Evolutionary conservation across 2,113 vertebrate species (phyloP).

Genomic region (Typhlomys cinereus): DNA sequence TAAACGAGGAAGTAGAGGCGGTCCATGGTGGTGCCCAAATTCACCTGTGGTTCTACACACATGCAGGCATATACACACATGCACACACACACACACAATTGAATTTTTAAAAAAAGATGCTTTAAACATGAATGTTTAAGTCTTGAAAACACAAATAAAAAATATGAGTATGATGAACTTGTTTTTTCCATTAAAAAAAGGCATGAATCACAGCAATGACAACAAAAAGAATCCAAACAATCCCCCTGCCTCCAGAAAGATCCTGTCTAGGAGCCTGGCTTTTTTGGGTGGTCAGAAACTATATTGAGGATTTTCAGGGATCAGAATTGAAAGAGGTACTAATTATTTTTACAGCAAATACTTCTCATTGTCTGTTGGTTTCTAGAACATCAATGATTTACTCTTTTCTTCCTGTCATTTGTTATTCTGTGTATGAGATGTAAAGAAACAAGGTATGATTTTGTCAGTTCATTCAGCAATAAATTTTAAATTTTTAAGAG

Average conservation of each 20-base stretch:
- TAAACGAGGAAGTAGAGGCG: too few relatives aligned
- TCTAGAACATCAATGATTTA: slow-evolving; percentile 27
- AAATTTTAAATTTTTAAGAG: slow-evolving; percentile 8
- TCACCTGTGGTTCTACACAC: too few relatives aligned
- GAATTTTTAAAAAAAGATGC: too few relatives aligned
- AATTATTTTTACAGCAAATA: background rate
- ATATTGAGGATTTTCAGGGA: background rate
- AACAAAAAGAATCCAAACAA: slow-evolving; percentile 86
- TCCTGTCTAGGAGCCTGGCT: background rate
- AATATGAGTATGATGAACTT: slow-evolving; percentile 99
- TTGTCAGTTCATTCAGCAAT: slow-evolving; percentile 16
- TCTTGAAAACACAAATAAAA: slow-evolving; percentile 98
- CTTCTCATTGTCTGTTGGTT: background rate
- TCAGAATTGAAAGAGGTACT: background rate
- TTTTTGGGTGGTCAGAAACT: background rate
- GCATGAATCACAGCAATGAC: slow-evolving; percentile 93
- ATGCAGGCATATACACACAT: too few relatives aligned
- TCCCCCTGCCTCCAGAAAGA: slow-evolving; percentile 59
- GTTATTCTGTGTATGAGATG: background rate
- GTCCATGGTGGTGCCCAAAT: too few relatives aligned
- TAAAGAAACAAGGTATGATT: background rate
- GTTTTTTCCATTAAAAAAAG: slow-evolving; percentile 90
- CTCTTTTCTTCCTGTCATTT: background rate
- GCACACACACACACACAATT: too few relatives aligned
- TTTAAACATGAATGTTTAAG: slow-evolving; percentile 92